Base-by-base conservation (phyloP, 2,888 invertebrate genomes). In the Drosophila anceps region DNA sequence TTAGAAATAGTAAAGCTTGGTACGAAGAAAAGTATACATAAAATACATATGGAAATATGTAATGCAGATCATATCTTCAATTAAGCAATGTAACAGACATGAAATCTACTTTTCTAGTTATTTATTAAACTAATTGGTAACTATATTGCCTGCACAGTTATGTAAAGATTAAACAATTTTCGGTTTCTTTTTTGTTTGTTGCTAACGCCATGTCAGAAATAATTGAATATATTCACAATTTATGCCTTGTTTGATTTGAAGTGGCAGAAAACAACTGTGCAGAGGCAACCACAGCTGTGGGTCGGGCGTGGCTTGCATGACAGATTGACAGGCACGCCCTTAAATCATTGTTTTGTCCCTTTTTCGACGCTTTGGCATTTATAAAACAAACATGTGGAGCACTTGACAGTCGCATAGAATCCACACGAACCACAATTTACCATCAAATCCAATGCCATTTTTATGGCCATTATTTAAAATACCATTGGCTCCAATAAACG, bases 391-490 rank as follows among this genome's bases (percentile, higher is more conserved):
- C 70, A 66, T 31, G 62, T 67, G 74, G 20, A 53, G 48, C 76
- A 60, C 63, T 62, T 70, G 71, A 76, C 58, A 63, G 59, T 59
- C 35, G 41, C 41, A 72, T 53, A 58, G 73, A 58, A 65, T 33
- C 20, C 37, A 31, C 54, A 58, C 41, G 29, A 50, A 31, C 46
- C 48, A 63, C 39, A 51, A 39, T 71, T 65, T 71, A 55, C 61
- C 73, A 51, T 46, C 73, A 54, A 59, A 61, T 70, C 31, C 67
- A 69, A 68, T 73, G 68, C 61, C 76, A 70, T 69, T 83, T 86
- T 83, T 75, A 75, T 71, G 72, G 74, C 46, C 78, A 69, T 88
- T 86, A 82, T 73, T 83, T 76, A 64, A 79, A 68, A 64, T 15
- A 37, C 62, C 69, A 61, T 60, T 57, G 54, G 59, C 54, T 35